phyloP scores from a whole-genome alignment of 2,888 invertebrate genomes.

The Drosophila pseudotakahashii region DNA sequence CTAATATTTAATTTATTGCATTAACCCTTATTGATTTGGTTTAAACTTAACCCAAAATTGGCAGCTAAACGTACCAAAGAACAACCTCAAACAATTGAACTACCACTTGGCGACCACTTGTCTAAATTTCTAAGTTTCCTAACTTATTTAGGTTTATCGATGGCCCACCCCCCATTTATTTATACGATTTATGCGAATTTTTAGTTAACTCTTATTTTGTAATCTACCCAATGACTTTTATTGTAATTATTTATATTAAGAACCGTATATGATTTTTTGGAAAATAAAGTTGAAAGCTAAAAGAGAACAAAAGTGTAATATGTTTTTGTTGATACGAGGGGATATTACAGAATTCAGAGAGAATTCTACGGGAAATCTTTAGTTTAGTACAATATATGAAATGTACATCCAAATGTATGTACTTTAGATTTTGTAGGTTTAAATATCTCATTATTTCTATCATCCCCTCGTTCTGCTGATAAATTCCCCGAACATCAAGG shows the following conservation, averaged over 20 bases:
- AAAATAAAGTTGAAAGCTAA: slow-evolving; percentile 71
- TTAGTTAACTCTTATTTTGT: slow-evolving; percentile 34
- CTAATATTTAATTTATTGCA: slow-evolving; percentile 47
- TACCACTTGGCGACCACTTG: slow-evolving; percentile 44
- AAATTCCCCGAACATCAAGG: slow-evolving; percentile 47
- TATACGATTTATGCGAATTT: slow-evolving; percentile 28
- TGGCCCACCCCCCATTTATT: slow-evolving; percentile 20
- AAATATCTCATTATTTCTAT: slow-evolving; percentile 15
- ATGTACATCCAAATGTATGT: background rate
- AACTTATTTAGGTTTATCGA: slow-evolving; percentile 31
- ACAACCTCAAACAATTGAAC: slow-evolving; percentile 45
- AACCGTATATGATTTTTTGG: slow-evolving; percentile 47
- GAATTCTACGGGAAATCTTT: too few relatives aligned
- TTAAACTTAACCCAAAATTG: slow-evolving; percentile 64
- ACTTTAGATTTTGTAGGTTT: background rate
- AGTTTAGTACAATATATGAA: too few relatives aligned
- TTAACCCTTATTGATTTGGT: slow-evolving; percentile 51
- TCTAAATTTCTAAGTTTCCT: slow-evolving; percentile 56
- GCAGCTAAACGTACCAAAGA: slow-evolving; percentile 82
- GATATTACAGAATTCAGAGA: too few relatives aligned
- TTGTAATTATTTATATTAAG: slow-evolving; percentile 46
- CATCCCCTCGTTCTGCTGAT: background rate
- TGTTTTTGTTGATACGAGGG: too few relatives aligned
- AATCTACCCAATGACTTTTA: slow-evolving; percentile 25
- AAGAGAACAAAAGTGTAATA: slow-evolving; percentile 16